phyloP scores from a whole-genome alignment of 2,888 invertebrate species.

The Nemotelus pantherinus region DNA sequence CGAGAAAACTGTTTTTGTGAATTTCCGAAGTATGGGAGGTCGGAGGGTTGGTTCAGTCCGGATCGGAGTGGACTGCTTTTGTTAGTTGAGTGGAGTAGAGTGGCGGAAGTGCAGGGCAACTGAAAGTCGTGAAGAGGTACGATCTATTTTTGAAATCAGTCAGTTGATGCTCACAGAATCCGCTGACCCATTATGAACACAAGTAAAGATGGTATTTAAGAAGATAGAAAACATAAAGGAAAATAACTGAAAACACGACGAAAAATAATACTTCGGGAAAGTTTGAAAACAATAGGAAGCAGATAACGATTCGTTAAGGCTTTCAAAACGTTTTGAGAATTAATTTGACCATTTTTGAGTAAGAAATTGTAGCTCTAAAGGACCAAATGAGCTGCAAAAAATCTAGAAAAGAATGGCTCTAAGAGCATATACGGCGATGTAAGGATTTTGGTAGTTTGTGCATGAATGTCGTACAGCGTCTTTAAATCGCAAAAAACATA shows the following conservation, averaged over 20 bases:
- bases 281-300: neutral
- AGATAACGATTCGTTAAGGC: no score
- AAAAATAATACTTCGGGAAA: neutral
- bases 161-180: conserved; percentile 26
- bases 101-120: no score
- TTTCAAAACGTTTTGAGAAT: no score
- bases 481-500: no score
- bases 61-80: neutral
- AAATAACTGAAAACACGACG: neutral
- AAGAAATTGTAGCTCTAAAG: neutral
- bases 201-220: neutral
- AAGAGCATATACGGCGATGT: no score
- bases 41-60: neutral
- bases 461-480: no score
- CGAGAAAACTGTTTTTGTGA: conserved; percentile 26
- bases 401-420: no score
- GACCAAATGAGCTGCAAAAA: no score
- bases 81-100: no score
- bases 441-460: no score
- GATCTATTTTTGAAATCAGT: conserved; percentile 26
- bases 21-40: neutral
- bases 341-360: neutral
- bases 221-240: neutral
- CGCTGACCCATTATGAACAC: conserved; percentile 2
- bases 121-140: neutral